Percentiles rank a stretch among this genome's conserved stretches.
Conservation (phyloP, 2,888 invertebrate species). For the Ephialtes manifestator region DNA sequence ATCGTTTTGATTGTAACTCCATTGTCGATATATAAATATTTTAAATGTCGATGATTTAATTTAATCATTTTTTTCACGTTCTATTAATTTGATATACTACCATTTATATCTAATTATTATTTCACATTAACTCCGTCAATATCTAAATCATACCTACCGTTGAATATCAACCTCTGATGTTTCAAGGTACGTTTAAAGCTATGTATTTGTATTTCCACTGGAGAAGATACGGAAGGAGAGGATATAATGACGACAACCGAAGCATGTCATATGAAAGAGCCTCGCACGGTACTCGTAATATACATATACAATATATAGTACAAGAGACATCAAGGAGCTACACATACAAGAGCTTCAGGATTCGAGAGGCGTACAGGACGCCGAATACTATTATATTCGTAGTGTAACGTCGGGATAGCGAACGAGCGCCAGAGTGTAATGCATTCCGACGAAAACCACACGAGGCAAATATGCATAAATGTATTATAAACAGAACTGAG, state of each 20-base stretch:
- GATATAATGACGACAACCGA: slow-evolving; percentile 20
- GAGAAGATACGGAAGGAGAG: not conserved
- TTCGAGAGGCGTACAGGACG: slow-evolving; percentile 5
- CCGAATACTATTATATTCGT: slow-evolving; percentile 36
- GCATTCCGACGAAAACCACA: slow-evolving; percentile 65
- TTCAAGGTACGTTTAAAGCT: not conserved
- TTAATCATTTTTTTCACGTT: not conserved
- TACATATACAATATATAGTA: not conserved
- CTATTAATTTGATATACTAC: not conserved
- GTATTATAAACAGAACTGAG: slow-evolving; percentile 59
- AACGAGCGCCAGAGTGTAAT: slow-evolving; percentile 50
- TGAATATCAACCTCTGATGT: not conserved
- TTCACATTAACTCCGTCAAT: not conserved
- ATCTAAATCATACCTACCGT: not conserved
- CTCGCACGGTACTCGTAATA: not conserved
- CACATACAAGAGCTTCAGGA: not conserved
- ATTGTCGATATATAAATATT: not conserved
- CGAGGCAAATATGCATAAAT: slow-evolving; percentile 64
- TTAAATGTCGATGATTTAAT: not conserved
- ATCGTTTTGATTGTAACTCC: not conserved
- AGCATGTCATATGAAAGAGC: not conserved
- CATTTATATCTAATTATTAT: not conserved
- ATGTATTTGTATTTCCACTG: not conserved
- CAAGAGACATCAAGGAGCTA: slow-evolving; percentile 14
- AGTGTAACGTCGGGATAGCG: slow-evolving; percentile 28